Evolutionary conservation across 2,113 vertebrate genomes (phyloP).

Genomic region (Harpagus bidentatus): DNA sequence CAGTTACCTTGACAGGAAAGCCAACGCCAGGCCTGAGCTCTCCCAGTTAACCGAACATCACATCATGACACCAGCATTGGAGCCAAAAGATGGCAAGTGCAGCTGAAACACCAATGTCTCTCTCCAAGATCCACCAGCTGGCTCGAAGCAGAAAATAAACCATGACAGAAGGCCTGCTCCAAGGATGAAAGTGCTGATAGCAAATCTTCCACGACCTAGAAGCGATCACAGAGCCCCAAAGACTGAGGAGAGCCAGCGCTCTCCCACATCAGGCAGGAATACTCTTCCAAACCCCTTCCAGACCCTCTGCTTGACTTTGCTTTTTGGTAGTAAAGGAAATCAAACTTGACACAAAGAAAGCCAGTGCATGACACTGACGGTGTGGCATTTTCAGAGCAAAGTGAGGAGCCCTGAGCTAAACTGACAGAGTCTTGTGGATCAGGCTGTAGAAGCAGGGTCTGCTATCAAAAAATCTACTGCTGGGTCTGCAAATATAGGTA

Average conservation of each 20-base stretch:
- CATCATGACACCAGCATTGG: neutral
- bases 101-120: neutral
- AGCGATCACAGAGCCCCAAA: neutral
- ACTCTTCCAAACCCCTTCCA: neutral
- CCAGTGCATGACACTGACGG: neutral
- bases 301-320: neutral
- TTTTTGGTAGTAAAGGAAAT: neutral
- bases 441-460: neutral
- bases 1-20: neutral
- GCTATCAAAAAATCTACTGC: neutral
- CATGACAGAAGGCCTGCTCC: neutral
- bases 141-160: constrained; percentile 21
- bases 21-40: neutral
- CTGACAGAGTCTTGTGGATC: neutral
- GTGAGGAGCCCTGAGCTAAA: neutral
- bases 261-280: neutral
- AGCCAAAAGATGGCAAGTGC: neutral
- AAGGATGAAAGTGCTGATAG: neutral
- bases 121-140: constrained; percentile 14
- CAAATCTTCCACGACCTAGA: neutral
- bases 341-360: neutral
- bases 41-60: neutral
- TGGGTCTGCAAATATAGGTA: neutral
- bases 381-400: neutral
- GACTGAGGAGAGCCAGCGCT: neutral